Conservation (phyloP, 2,888 invertebrate genomes). For the Acrocera orbiculus region DNA sequence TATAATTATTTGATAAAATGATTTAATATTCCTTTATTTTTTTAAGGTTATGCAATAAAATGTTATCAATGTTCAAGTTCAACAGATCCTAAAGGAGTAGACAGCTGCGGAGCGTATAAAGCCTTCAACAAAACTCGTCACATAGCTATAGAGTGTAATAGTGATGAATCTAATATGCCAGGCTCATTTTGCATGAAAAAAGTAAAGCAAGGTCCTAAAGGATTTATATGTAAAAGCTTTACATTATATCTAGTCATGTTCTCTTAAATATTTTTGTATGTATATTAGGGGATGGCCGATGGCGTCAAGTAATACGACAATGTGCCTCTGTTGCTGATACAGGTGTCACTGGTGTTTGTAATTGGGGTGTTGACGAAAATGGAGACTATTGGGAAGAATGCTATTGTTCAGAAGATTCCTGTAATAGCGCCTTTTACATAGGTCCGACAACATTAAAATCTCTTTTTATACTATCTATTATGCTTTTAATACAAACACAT, state of each 20-base stretch:
- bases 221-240: conserved; percentile 91
- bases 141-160: conserved; percentile 83
- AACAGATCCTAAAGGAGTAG: conserved; percentile 60
- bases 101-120: conserved; percentile 80
- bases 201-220: conserved; percentile 82
- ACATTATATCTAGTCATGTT: no score
- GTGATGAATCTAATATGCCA: conserved; percentile 83
- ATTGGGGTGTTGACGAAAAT: conserved; percentile 89
- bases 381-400: conserved; percentile 96
- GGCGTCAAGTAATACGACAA: conserved; percentile 77
- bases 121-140: conserved; percentile 70
- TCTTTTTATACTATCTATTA: not conserved
- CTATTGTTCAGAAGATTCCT: conserved; percentile 82
- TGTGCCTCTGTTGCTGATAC: conserved; percentile 83
- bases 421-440: conserved; percentile 37
- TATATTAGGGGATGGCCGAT: conserved; percentile 79
- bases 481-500: no score
- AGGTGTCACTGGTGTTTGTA: conserved; percentile 87
- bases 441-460: not conserved
- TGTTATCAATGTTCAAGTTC: conserved; percentile 90
- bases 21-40: not conserved
- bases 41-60: conserved; percentile 41
- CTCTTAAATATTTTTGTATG: not conserved
- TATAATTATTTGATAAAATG: not conserved
- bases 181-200: conserved; percentile 94